phyloP scores from a whole-genome alignment of 2,888 invertebrate species.

The Tenthredo scrophulariae region DNA sequence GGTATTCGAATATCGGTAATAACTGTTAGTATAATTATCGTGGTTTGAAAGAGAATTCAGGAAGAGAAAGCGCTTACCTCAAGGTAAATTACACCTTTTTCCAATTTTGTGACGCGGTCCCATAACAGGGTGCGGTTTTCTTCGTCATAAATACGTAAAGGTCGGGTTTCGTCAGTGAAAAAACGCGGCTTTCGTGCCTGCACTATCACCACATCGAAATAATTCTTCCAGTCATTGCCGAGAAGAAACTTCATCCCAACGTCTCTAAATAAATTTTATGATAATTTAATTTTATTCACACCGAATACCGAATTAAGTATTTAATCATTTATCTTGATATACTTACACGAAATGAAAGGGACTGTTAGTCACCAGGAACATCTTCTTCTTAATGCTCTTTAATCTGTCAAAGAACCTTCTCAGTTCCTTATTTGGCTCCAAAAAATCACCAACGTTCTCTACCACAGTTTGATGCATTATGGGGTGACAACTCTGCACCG shows the following conservation, averaged over 20 bases:
- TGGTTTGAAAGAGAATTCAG: background rate
- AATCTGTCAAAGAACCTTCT: constrained; percentile 88
- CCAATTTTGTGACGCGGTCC: constrained; percentile 92
- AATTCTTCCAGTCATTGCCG: constrained; percentile 92
- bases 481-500: constrained; percentile 92
- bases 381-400: constrained; percentile 87
- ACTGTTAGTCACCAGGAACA: constrained; percentile 98
- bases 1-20: constrained; percentile 61
- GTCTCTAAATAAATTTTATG: constrained; percentile 82
- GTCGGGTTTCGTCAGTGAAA: constrained; percentile 95
- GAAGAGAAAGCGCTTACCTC: constrained; percentile 82
- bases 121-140: constrained; percentile 90
- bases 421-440: constrained; percentile 88
- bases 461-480: constrained; percentile 95
- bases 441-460: constrained; percentile 88
- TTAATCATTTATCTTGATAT: constrained; percentile 23
- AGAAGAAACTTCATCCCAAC: constrained; percentile 94
- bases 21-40: constrained; percentile 30
- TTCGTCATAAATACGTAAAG: constrained; percentile 93
- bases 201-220: constrained; percentile 96
- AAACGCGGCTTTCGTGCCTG: constrained; percentile 98
- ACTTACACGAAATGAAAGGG: constrained; percentile 97
- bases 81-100: constrained; percentile 94
- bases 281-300: constrained; percentile 28
- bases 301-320: background rate